Base-by-base conservation (phyloP, 2,113 vertebrate species). In the Dendropsophus ebraccatus region DNA sequence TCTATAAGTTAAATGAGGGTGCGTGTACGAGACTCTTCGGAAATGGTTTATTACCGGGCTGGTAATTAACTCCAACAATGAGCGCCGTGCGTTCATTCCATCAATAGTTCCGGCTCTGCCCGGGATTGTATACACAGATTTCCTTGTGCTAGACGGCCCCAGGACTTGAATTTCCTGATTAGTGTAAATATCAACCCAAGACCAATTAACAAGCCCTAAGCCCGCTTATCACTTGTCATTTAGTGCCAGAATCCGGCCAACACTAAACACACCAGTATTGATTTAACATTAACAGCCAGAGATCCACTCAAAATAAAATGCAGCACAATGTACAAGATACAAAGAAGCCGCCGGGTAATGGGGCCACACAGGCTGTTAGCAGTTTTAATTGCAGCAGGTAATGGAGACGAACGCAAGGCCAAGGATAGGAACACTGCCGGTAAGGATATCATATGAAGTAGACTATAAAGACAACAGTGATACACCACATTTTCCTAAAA, bases 161-260 rank as follows among this genome's bases (percentile, higher is more conserved):
- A 91, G 92, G 90, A 88, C 85, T 89, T 88, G 90, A 89, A 88
- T 81, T 90, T 88, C 87, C 91, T 91, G 91, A 95, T 94, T 94
- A 95, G 92, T 83, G 81, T 91, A 94, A 94, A 95, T 92, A 91
- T 93, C 94, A 93, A 93, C 91, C 91, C 93, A 90, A 94, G 92
- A 93, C 92, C 94, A 95, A 95, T 95, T 95, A 95, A 91, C 92
- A 92, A 91, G 89, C 91, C 89, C 87, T 87, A 89, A 92, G 90
- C 90, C 92, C 91, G 93, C 93, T 94, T 94, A 95, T 94, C 93
- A 93, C 89, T 82, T 90, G 93, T 92, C 93, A 94, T 90, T 93
- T 93, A 92, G 88, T 87, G 85, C 58, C 88, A 91, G 94, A 92
- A 92, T 90, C 92, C 92, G 93, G 93, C 93, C 76, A 90, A 90